phyloP scores from a whole-genome alignment of 2,113 vertebrate species.

The Balaeniceps rex region DNA sequence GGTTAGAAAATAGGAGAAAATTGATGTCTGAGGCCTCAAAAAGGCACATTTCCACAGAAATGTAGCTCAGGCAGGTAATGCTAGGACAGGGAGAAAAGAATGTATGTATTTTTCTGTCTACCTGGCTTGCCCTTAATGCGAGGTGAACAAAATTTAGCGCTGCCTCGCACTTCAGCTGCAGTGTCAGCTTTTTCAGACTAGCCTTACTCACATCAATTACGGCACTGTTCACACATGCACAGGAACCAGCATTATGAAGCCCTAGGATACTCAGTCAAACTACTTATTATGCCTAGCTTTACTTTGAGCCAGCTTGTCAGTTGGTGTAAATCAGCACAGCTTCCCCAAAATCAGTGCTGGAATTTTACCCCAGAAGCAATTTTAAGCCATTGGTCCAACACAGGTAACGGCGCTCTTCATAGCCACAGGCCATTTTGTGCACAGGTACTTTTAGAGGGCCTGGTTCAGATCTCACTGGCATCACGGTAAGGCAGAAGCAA shows the following conservation, averaged over 20 bases:
- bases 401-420: background rate
- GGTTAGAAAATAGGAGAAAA: conserved; percentile 5
- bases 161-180: background rate
- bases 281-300: background rate
- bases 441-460: background rate
- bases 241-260: background rate
- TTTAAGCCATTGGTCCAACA: background rate
- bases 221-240: background rate
- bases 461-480: background rate
- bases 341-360: background rate
- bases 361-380: background rate
- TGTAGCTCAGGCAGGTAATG: background rate
- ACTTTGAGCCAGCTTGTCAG: background rate
- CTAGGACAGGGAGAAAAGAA: background rate
- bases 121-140: background rate
- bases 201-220: background rate
- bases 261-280: background rate
- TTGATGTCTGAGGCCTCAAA: background rate
- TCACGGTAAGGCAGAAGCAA: fast-evolving
- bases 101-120: background rate
- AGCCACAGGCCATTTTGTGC: too few species aligned
- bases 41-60: background rate
- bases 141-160: background rate
- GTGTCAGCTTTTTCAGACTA: background rate
- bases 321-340: background rate